phyloP scores from a whole-genome alignment of 1,140 invertebrate genomes.

The Periplaneta americana region DNA sequence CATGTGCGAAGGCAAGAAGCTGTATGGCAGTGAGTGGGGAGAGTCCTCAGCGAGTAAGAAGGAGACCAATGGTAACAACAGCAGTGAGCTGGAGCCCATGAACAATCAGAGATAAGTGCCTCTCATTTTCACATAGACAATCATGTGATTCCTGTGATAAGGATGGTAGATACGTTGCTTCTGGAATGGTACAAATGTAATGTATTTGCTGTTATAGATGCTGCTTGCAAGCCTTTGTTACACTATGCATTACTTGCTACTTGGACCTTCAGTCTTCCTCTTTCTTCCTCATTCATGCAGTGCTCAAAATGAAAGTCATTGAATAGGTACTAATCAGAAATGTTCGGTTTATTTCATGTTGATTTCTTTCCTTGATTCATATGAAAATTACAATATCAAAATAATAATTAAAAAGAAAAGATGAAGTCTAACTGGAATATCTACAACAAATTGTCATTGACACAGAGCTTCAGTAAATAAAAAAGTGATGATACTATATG shows the following conservation, averaged over 20 bases:
- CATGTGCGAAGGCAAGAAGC: constrained; percentile 73
- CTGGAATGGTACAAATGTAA: background rate
- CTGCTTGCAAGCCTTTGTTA: background rate
- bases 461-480: no score
- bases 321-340: no score
- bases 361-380: background rate
- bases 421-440: no score
- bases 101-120: background rate
- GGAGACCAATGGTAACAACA: background rate
- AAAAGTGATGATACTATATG: no score
- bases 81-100: background rate
- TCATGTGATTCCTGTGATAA: background rate
- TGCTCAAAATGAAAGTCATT: no score
- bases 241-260: background rate
- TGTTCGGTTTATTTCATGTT: background rate
- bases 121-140: background rate
- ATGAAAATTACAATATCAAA: background rate
- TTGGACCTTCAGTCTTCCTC: background rate
- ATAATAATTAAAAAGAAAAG: background rate
- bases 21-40: constrained; percentile 16
- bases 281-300: no score
- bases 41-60: background rate
- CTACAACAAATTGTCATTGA: no score
- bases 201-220: background rate
- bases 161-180: background rate